Conservation (phyloP, 2,113 vertebrate genomes). For the Capreolus pygargus region DNA sequence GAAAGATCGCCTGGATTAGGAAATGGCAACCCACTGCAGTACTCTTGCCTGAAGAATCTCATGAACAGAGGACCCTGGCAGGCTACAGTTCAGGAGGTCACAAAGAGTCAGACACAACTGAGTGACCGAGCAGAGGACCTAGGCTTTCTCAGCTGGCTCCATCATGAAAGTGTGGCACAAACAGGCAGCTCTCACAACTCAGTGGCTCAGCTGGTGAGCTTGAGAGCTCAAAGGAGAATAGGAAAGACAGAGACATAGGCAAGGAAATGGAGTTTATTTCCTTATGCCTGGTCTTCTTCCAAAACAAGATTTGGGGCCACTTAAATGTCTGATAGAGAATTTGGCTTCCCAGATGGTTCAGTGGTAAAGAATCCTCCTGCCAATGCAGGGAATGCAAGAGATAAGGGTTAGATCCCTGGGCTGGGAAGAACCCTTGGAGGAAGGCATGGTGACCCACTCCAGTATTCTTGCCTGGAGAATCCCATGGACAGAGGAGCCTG, state of each 20-base stretch:
- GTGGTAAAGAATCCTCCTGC: neutral
- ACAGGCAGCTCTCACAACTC: fast-evolving
- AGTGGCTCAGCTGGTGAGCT: neutral
- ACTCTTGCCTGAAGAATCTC: neutral
- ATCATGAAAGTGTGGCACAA: fast-evolving
- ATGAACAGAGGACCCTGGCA: neutral
- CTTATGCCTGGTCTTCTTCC: neutral
- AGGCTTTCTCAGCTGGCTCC: neutral
- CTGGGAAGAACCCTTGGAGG: neutral
- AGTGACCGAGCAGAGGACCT: neutral
- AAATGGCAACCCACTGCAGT: neutral
- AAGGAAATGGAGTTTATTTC: neutral
- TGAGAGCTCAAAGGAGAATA: fast-evolving
- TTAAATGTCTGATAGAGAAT: neutral
- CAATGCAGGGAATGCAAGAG: neutral
- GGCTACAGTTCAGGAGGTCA: neutral
- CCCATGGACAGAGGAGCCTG: neutral
- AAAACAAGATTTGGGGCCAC: neutral
- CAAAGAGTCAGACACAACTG: neutral
- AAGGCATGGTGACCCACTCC: neutral
- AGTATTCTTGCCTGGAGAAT: neutral
- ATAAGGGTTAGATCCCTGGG: neutral
- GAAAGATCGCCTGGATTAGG: neutral
- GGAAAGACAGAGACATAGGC: neutral
- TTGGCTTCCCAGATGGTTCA: neutral